A percentile compares a stretch with the other conserved stretches of the same genome.
These are phyloP conservation scores for Erebia ligea DNA, from an alignment of 2,888 invertebrate genomes.

Conservation along the genomic window DNA sequence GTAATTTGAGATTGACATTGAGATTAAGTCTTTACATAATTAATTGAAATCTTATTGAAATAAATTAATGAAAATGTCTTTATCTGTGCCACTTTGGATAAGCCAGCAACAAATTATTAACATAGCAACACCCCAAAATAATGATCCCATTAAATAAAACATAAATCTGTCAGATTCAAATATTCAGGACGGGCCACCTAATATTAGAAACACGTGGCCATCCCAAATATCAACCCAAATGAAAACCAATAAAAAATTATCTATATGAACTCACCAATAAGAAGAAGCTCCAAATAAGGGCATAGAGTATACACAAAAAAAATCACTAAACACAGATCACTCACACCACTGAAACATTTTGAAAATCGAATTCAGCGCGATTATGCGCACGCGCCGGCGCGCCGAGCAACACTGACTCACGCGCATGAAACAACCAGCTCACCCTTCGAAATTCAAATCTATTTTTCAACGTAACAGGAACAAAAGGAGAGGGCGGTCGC, in stretches of 20 bases:
- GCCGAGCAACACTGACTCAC: constrained; percentile 77
- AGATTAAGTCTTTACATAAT: too few species aligned
- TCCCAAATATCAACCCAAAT: background rate
- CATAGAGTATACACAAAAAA: constrained; percentile 34
- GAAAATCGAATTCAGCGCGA: constrained; percentile 38
- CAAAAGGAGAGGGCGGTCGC: constrained; percentile 81
- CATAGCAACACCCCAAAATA: constrained; percentile 3
- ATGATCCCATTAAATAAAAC: constrained; percentile 22
- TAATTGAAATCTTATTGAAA: too few species aligned
- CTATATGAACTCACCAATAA: constrained; percentile 26
- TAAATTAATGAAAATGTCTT: too few species aligned
- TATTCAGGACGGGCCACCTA: constrained; percentile 20
- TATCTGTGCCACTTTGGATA: too few species aligned
- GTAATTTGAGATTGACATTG: too few species aligned
- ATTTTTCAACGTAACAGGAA: constrained; percentile 77
- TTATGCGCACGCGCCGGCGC: constrained; percentile 71
- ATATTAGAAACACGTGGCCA: constrained; percentile 30
- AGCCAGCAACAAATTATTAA: background rate
- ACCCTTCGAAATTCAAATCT: constrained; percentile 77
- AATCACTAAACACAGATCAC: constrained; percentile 39
- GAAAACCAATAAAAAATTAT: background rate
- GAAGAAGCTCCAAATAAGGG: constrained; percentile 21
- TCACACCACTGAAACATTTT: constrained; percentile 39
- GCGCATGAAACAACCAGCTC: constrained; percentile 58
- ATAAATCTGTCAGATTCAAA: constrained; percentile 14